phyloP scores from a whole-genome alignment of 2,797 vertebrate genomes.

The Phataginus tricuspis region DNA sequence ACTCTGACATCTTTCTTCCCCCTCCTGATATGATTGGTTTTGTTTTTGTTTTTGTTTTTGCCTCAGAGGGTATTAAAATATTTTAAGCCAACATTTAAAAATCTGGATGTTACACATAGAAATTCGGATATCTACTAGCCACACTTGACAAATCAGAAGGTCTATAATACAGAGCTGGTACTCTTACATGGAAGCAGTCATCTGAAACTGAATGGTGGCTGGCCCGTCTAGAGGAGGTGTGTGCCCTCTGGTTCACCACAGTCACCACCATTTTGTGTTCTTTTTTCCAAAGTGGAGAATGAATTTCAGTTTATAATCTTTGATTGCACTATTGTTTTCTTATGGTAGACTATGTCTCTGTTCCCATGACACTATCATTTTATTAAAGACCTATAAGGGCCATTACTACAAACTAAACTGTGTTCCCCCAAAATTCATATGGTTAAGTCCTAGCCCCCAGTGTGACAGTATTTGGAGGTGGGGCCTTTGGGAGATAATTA shows the following conservation, averaged over 20 bases:
- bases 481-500: background rate
- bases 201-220: background rate
- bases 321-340: background rate
- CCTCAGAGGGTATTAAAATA: background rate
- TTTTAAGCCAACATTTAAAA: background rate
- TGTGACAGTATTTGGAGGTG: background rate
- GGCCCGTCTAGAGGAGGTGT: background rate
- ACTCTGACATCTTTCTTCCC: background rate
- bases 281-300: background rate
- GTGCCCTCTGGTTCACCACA: background rate
- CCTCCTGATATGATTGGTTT: background rate
- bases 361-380: background rate
- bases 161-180: background rate
- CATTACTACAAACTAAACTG: background rate
- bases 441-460: background rate
- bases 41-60: background rate
- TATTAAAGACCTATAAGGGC: background rate
- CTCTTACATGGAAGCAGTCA: background rate
- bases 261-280: background rate
- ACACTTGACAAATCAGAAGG: background rate
- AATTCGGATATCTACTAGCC: background rate
- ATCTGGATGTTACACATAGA: background rate
- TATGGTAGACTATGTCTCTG: background rate
- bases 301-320: background rate
- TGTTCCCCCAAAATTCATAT: background rate